phyloP scores from a whole-genome alignment of 2,113 vertebrate species.

The Plectropomus leopardus region DNA sequence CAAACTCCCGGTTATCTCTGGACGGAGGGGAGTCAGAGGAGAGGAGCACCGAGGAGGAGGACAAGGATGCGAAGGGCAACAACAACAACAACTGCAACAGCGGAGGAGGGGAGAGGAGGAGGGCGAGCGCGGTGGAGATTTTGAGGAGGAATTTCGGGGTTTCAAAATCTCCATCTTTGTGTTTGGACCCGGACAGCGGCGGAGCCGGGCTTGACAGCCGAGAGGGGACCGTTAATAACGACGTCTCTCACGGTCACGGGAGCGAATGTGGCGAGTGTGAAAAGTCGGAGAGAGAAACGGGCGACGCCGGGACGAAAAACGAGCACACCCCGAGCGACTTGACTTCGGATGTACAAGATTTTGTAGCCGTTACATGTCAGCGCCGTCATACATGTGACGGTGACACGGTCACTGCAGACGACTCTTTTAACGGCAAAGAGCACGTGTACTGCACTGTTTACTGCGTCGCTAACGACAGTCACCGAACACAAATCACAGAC shows the following conservation, averaged over 20 bases:
- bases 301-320: slow-evolving; percentile 43
- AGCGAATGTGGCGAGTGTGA: slow-evolving; percentile 28
- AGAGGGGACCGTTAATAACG: neutral
- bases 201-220: slow-evolving; percentile 27
- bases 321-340: slow-evolving; percentile 52
- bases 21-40: slow-evolving; percentile 51
- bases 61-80: slow-evolving; percentile 70
- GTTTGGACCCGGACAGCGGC: neutral
- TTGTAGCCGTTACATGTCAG: slow-evolving; percentile 37
- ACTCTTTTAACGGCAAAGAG: slow-evolving; percentile 63
- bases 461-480: slow-evolving; percentile 83
- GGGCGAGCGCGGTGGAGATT: slow-evolving; percentile 77
- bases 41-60: slow-evolving; percentile 44
- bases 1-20: slow-evolving; percentile 52
- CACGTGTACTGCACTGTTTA: slow-evolving; percentile 93
- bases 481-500: slow-evolving; percentile 44
- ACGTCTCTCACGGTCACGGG: neutral
- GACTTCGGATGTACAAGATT: slow-evolving; percentile 34
- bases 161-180: slow-evolving; percentile 50
- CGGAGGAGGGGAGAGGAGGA: slow-evolving; percentile 55
- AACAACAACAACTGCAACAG: slow-evolving; percentile 80
- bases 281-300: slow-evolving; percentile 53
- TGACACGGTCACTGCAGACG: slow-evolving; percentile 24
- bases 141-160: slow-evolving; percentile 78
- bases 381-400: slow-evolving; percentile 21